Conservation (phyloP, 2,888 invertebrate species). For the Cylloceria caligata region DNA sequence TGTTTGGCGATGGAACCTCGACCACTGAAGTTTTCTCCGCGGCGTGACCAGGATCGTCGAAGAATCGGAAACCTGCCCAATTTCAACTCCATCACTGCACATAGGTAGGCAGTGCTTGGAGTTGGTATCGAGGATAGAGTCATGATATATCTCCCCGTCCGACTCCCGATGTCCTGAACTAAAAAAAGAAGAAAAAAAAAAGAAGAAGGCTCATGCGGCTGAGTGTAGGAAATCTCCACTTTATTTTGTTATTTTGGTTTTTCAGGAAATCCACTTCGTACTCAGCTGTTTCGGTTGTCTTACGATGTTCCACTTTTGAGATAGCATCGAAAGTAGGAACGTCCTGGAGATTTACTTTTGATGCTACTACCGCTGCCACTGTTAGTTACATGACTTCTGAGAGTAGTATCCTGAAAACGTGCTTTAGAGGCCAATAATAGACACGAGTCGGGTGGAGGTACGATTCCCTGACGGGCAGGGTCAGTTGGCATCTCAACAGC, state of each 20-base stretch:
- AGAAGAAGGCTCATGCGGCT: background rate
- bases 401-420: conserved; percentile 40
- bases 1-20: conserved; percentile 43
- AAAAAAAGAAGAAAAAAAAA: too few relatives aligned
- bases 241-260: conserved; percentile 18
- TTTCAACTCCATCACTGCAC: conserved; percentile 18
- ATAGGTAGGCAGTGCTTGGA: conserved; percentile 39
- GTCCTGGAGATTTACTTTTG: conserved; percentile 61
- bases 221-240: conserved; percentile 51
- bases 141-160: conserved; percentile 24
- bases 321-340: conserved; percentile 52
- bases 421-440: conserved; percentile 69
- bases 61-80: conserved; percentile 54
- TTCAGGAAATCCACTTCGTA: conserved; percentile 35
- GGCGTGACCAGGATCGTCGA: conserved; percentile 45
- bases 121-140: conserved; percentile 45
- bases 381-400: conserved; percentile 33
- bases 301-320: conserved; percentile 46
- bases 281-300: conserved; percentile 59
- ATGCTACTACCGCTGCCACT: conserved; percentile 37
- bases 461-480: conserved; percentile 72
- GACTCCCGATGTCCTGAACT: too few relatives aligned
- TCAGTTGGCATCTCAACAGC: conserved; percentile 71
- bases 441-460: conserved; percentile 67
- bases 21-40: conserved; percentile 40